Percentiles rank a stretch among this genome's conserved stretches.
These are phyloP conservation scores for Indicator indicator DNA, from an alignment of 2,113 vertebrate genomes.

Conservation along the genomic window DNA sequence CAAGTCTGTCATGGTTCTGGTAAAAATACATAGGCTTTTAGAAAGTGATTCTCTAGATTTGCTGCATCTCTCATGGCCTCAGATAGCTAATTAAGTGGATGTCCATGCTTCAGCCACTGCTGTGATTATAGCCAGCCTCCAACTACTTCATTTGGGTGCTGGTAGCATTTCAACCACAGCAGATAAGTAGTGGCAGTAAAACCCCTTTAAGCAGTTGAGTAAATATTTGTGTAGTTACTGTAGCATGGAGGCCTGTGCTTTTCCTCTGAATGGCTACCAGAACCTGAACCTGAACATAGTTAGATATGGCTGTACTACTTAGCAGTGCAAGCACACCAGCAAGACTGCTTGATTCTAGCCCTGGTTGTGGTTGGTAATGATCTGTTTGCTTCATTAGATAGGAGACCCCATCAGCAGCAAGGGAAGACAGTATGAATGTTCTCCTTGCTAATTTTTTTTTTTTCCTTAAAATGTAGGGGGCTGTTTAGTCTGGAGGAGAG, in stretches of 20 bases:
- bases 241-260: not conserved
- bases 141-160: not conserved
- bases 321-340: not conserved
- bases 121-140: constrained; percentile 1
- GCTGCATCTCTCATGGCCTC: not conserved
- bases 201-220: not conserved
- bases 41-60: constrained; percentile 15
- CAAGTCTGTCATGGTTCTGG: not conserved
- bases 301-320: not conserved
- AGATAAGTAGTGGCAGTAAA: constrained; percentile 12
- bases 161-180: not conserved
- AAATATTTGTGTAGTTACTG: constrained; percentile 35
- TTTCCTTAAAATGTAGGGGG: not conserved
- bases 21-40: not conserved
- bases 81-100: not conserved
- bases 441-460: not conserved
- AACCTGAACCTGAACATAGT: not conserved
- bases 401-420: not conserved
- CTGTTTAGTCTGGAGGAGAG: too few species aligned
- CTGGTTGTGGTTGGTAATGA: not conserved
- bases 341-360: not conserved
- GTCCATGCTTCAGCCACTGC: not conserved
- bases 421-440: not conserved
- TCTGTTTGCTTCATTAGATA: not conserved
- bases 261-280: not conserved